These are phyloP conservation scores for Spisula subtruncata DNA, from an alignment of 2,888 invertebrate species.

Conservation along the genomic window DNA sequence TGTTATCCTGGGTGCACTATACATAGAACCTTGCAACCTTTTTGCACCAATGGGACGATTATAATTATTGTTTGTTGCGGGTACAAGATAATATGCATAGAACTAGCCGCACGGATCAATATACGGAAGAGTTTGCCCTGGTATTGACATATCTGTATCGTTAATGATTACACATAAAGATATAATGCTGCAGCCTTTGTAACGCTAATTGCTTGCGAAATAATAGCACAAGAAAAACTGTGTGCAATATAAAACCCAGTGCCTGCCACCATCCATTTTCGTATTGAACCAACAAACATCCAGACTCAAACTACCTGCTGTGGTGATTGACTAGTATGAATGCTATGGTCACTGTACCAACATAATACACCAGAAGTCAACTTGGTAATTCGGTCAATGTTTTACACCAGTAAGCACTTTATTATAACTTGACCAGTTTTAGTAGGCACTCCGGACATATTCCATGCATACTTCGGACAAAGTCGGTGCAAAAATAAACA, in stretches of 20 bases:
- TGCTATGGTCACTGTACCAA: too few relatives aligned
- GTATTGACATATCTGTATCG: constrained; percentile 8
- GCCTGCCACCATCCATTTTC: constrained; percentile 14
- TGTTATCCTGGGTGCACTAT: too few relatives aligned
- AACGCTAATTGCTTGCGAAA: constrained; percentile 11
- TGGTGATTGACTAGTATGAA: neutral
- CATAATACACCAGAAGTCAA: too few relatives aligned
- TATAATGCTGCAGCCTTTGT: neutral
- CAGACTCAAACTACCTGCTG: neutral
- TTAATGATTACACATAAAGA: constrained; percentile 24
- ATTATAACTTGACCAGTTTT: too few relatives aligned
- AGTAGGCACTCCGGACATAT: too few relatives aligned
- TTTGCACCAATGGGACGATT: too few relatives aligned
- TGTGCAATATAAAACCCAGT: neutral
- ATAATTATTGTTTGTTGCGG: neutral
- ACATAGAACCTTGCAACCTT: too few relatives aligned
- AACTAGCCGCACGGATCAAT: neutral
- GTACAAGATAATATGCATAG: neutral
- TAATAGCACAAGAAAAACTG: neutral
- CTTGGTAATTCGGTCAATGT: neutral
- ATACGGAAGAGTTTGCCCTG: neutral
- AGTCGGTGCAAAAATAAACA: too few relatives aligned
- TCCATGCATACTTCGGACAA: too few relatives aligned
- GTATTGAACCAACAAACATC: neutral
- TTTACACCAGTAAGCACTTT: too few relatives aligned